Evolutionary conservation across 2,888 invertebrate species (phyloP), one percentile per base, ranked within the genome.

Genomic region (Cyclophora punctaria): DNA sequence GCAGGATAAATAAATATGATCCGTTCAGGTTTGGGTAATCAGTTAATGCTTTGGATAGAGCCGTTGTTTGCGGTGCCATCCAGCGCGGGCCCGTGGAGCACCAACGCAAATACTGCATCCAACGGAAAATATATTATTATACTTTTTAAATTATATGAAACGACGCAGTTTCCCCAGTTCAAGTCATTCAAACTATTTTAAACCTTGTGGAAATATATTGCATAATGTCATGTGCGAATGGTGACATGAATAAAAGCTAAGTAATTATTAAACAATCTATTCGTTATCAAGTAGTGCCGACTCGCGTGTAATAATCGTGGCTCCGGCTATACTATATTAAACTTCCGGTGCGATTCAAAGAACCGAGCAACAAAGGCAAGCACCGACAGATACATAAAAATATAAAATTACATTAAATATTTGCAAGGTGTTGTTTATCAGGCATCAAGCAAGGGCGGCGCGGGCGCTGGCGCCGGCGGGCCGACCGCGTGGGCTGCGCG

Each of bases 401-500:
- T 58, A 60, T 64, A 61, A 62, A 63, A 64, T 67, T 61, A 73
- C 71, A 72, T 71, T 66, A 74, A 78, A 78, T 80, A 80, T 83
- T 82, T 75, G 82, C 84, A 73, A 79, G 71, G 75, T 73, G 71
- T 71, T 71, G 68, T 78, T 78, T 82, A 80, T 78, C 75, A 66
- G 68, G 62, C 66, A 71, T 71, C 73, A 62, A 67, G 65, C 54
- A 55, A 65, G 62, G 71, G 71, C 71, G 71, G 71, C 70, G 68
- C 70, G 66, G 64, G 67, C 64, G 64, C 62, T 67, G 77, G 76
- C 77, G 77, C 73, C 76, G 73, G 71, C 75, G 75, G 56, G 53
- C 63, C 67, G 74, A 59, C 71, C 80, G 83, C 80, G 81, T 81
- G 80, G 83, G 82, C 62, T 66, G 76, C 70, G 76, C 69, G 59